These are phyloP conservation scores for Troides helena DNA, from an alignment of 2,888 invertebrate species.

Conservation along the genomic window DNA sequence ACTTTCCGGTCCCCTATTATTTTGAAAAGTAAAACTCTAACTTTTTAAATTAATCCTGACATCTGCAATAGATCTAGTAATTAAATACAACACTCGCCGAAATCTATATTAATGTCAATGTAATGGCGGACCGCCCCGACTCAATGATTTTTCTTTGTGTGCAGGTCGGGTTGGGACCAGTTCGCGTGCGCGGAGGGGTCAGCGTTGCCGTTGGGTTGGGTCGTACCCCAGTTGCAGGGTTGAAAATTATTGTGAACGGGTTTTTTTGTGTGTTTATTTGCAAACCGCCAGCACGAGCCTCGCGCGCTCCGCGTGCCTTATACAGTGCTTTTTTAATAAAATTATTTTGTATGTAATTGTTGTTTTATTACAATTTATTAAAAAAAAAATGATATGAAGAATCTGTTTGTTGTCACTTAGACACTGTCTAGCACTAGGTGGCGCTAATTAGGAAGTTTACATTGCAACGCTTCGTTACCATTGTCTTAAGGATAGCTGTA, in stretches of 20 bases:
- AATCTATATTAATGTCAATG: too few species aligned
- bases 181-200: constrained; percentile 73
- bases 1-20: too few species aligned
- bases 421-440: not conserved
- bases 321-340: constrained; percentile 33
- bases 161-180: constrained; percentile 76
- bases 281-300: not conserved
- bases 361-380: not conserved
- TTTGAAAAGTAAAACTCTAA: too few species aligned
- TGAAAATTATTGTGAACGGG: constrained; percentile 3
- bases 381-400: not conserved
- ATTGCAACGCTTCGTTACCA: too few species aligned
- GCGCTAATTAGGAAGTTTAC: too few species aligned
- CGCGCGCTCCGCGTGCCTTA: constrained; percentile 29
- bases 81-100: too few species aligned
- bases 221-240: constrained; percentile 65
- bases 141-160: not conserved
- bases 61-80: too few species aligned
- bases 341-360: constrained; percentile 27
- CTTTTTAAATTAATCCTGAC: too few species aligned
- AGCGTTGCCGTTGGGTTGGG: constrained; percentile 86
- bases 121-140: too few species aligned
- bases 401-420: not conserved
- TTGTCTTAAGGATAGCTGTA: too few species aligned
- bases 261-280: constrained; percentile 11